phyloP scores from a whole-genome alignment of 2,797 vertebrate species.

The Podarcis siculus region DNA sequence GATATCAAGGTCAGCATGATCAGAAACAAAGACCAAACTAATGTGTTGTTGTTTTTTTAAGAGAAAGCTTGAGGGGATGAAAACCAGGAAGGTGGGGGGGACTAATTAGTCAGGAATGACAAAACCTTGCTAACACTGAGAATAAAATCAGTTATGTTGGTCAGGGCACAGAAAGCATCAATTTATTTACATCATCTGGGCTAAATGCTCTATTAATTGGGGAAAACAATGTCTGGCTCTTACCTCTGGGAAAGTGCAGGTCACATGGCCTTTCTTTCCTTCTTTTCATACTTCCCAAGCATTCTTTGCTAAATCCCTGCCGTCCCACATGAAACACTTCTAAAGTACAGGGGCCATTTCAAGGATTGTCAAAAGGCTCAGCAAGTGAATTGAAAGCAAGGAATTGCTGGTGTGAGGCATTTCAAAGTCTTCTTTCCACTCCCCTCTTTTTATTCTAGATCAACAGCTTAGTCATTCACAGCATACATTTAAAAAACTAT shows the following conservation, averaged over 20 bases:
- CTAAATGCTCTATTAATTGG: conserved; percentile 61
- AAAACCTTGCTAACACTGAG: conserved; percentile 41
- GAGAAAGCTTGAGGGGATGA: conserved; percentile 31
- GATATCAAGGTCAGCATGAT: conserved; percentile 24
- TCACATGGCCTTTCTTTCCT: conserved; percentile 13
- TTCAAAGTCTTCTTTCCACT: background rate
- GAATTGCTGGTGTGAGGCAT: conserved; percentile 24
- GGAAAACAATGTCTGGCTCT: conserved; percentile 29
- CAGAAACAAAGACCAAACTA: conserved; percentile 50
- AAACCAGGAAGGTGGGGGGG: conserved; percentile 37
- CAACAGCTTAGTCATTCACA: background rate
- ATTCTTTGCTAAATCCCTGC: background rate
- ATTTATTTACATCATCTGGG: conserved; percentile 45
- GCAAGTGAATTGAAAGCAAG: conserved; percentile 19
- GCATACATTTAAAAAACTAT: no score
- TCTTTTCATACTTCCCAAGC: conserved; percentile 53
- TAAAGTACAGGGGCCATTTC: conserved; percentile 26
- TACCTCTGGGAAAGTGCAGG: conserved; percentile 34
- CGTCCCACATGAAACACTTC: conserved; percentile 16
- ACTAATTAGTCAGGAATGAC: conserved; percentile 63
- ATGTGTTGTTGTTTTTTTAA: background rate
- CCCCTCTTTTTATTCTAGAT: conserved; percentile 1
- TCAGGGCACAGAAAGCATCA: conserved; percentile 49
- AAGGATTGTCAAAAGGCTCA: conserved; percentile 37
- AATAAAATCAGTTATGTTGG: conserved; percentile 27